phyloP scores from a whole-genome alignment of 2,888 invertebrate species.

The Trissolcus japonicus region DNA sequence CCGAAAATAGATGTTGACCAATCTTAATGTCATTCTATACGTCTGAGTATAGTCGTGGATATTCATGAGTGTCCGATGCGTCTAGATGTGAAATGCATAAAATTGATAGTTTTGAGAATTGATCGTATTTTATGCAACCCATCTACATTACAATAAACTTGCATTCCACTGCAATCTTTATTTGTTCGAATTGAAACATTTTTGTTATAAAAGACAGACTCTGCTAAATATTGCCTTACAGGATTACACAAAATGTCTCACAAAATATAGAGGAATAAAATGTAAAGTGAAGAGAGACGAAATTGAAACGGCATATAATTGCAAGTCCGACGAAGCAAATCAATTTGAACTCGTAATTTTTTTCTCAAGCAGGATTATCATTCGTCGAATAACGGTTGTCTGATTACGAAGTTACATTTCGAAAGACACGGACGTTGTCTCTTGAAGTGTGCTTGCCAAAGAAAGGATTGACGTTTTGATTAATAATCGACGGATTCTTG shows the following conservation, averaged over 20 bases:
- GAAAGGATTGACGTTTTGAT: constrained; percentile 58
- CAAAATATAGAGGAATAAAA: too few species aligned
- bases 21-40: constrained; percentile 37
- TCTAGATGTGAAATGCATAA: constrained; percentile 19
- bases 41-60: constrained; percentile 16
- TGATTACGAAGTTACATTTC: constrained; percentile 58
- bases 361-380: constrained; percentile 54
- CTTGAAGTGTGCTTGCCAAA: constrained; percentile 44
- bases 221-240: too few species aligned
- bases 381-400: constrained; percentile 58
- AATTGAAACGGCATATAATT: constrained; percentile 20
- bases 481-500: constrained; percentile 59
- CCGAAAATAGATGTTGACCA: constrained; percentile 54
- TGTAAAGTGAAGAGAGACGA: too few species aligned
- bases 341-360: constrained; percentile 55
- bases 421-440: constrained; percentile 57
- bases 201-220: too few species aligned
- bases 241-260: too few species aligned
- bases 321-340: constrained; percentile 49
- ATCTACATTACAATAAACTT: too few species aligned
- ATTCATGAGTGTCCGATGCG: constrained; percentile 44
- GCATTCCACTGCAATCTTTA: too few species aligned
- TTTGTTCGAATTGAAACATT: too few species aligned
- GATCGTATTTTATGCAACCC: too few species aligned
- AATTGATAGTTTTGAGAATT: constrained; percentile 8